Evolutionary conservation across 1,140 invertebrate species (phyloP).

Genomic region (Bombus terrestris): DNA sequence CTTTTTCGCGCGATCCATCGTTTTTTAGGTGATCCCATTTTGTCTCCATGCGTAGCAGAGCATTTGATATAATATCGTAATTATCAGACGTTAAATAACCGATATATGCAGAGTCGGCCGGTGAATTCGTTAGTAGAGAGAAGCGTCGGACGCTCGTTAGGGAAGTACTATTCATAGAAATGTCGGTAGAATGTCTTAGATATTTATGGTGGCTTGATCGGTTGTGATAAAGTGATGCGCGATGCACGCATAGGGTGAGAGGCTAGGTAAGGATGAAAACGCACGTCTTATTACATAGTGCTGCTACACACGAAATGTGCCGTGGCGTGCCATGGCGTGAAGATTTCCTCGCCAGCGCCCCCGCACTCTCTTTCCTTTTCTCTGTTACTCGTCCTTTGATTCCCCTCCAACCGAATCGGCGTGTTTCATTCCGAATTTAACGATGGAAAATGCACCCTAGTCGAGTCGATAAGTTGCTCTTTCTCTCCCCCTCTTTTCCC

Average conservation of each 20-base stretch:
- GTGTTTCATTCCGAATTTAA: conserved; percentile 70
- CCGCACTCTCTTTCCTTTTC: conserved; percentile 27
- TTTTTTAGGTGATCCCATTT: background rate
- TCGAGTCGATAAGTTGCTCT: conserved; percentile 69
- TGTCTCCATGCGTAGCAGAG: background rate
- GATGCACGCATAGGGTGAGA: conserved; percentile 23
- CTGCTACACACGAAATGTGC: conserved; percentile 72
- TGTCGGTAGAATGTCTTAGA: conserved; percentile 58
- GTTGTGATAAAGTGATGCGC: conserved; percentile 32
- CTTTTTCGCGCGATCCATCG: too few species aligned
- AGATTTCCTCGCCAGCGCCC: conserved; percentile 9
- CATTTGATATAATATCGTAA: background rate
- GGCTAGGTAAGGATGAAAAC: conserved; percentile 63
- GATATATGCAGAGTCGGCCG: background rate
- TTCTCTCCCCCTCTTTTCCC: conserved; percentile 16
- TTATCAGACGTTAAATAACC: background rate
- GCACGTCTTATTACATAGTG: conserved; percentile 68
- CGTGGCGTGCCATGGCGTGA: conserved; percentile 64
- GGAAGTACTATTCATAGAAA: background rate
- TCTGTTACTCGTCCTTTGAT: conserved; percentile 15
- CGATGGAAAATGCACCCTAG: conserved; percentile 70
- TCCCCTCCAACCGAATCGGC: conserved; percentile 20
- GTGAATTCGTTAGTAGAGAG: conserved; percentile 22
- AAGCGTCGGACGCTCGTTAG: background rate
- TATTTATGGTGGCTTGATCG: conserved; percentile 67